Evolutionary conservation across 2,797 vertebrate species (phyloP).

Genomic region (Bradypodion ventrale): DNA sequence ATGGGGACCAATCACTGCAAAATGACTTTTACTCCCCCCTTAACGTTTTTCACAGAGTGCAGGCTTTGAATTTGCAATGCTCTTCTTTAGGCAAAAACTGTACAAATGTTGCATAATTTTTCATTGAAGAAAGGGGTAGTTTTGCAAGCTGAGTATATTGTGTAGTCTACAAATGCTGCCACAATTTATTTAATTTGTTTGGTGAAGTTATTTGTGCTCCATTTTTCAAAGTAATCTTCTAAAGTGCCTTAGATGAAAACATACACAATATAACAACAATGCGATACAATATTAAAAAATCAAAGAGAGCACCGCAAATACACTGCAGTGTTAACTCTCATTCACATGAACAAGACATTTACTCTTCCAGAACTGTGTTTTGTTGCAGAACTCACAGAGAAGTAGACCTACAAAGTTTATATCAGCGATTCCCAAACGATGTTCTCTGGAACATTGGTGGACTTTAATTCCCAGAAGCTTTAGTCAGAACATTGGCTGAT

Average conservation of each 20-base stretch:
- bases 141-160: background rate
- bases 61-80: background rate
- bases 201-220: background rate
- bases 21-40: background rate
- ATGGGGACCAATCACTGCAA: background rate
- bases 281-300: background rate
- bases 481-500: too few relatives aligned
- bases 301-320: background rate
- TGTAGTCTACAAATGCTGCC: background rate
- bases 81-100: background rate
- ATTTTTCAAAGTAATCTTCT: background rate
- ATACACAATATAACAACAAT: background rate
- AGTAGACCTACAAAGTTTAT: too few relatives aligned
- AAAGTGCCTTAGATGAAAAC: background rate
- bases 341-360: too few relatives aligned
- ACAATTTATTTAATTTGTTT: background rate
- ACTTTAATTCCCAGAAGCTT: too few relatives aligned
- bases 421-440: too few relatives aligned
- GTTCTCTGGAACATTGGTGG: too few relatives aligned
- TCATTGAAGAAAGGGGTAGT: too few relatives aligned
- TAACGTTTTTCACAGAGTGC: background rate
- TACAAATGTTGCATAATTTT: too few relatives aligned
- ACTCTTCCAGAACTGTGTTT: too few relatives aligned
- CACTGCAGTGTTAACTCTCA: background rate
- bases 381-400: too few relatives aligned